These are phyloP conservation scores for Hycleus phaleratus DNA, from an alignment of 1,140 invertebrate species.

Conservation along the genomic window DNA sequence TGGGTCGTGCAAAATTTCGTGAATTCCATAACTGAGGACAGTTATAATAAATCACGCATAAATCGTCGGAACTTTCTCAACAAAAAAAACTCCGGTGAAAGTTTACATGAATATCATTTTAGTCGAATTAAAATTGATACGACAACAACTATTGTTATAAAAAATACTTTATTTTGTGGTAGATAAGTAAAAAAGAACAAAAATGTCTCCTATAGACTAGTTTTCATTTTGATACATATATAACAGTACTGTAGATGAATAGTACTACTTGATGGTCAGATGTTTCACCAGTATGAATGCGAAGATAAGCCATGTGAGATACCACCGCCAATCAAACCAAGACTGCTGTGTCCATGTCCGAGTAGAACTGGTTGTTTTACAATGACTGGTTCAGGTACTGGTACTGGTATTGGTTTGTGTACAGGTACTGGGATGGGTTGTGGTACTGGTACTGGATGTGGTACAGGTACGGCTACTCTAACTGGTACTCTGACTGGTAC, in stretches of 20 bases:
- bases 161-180: background rate
- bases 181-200: background rate
- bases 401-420: slow-evolving; percentile 37
- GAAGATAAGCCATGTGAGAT: slow-evolving; percentile 10
- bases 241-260: too few species aligned
- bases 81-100: too few species aligned
- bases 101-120: too few species aligned
- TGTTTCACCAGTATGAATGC: slow-evolving; percentile 10
- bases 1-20: too few species aligned
- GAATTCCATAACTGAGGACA: too few species aligned
- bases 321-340: slow-evolving; percentile 26
- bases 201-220: too few species aligned
- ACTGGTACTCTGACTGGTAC: slow-evolving; percentile 51
- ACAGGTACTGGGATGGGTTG: slow-evolving; percentile 33
- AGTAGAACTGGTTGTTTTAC: slow-evolving; percentile 55
- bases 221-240: too few species aligned
- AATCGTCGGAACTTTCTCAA: too few species aligned
- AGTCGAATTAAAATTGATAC: too few species aligned
- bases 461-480: slow-evolving; percentile 50
- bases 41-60: too few species aligned
- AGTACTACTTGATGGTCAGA: too few species aligned
- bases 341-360: slow-evolving; percentile 19
- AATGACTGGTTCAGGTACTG: slow-evolving; percentile 42
- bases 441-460: slow-evolving; percentile 33
- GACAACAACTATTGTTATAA: too few species aligned